phyloP scores from a whole-genome alignment of 37 sponge, comb jelly and placozoan genomes.

The Spongia lamella region DNA sequence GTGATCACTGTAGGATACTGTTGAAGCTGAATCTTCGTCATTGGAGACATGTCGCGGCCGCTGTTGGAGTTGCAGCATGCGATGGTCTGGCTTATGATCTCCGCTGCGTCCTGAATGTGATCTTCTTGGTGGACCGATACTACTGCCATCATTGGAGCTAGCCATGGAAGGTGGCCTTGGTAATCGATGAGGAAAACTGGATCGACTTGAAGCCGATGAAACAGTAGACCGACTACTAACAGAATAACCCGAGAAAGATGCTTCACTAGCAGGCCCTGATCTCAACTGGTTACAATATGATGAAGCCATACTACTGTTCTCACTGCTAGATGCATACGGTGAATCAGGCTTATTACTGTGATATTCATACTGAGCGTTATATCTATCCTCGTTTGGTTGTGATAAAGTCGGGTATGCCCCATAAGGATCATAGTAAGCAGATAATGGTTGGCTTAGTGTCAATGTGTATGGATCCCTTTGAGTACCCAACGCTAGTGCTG shows the following conservation, averaged over 20 bases:
- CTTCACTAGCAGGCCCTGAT: constrained; percentile 74
- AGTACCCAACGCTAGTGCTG: no score
- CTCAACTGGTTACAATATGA: constrained; percentile 43
- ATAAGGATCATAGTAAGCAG: no score
- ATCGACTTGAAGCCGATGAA: constrained; percentile 35
- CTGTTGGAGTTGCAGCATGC: no score
- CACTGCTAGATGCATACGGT: constrained; percentile 69
- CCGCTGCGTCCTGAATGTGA: no score
- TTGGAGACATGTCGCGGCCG: no score
- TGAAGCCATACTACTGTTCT: constrained; percentile 56
- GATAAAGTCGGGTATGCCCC: neutral
- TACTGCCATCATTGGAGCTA: neutral
- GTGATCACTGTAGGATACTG: no score
- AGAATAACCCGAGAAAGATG: constrained; percentile 41
- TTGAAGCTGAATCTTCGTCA: no score
- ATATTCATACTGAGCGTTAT: constrained; percentile 9
- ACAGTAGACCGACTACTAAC: constrained; percentile 44
- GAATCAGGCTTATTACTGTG: constrained; percentile 32
- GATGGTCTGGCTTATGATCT: no score
- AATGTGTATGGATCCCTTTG: no score
- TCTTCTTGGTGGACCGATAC: no score
- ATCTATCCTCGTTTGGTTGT: neutral
- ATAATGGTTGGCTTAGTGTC: no score
- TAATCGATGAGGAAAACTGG: constrained; percentile 30
- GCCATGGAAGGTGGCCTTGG: constrained; percentile 47